Conservation (phyloP, 1,140 invertebrate species). For the Pogonomyrmex californicus region DNA sequence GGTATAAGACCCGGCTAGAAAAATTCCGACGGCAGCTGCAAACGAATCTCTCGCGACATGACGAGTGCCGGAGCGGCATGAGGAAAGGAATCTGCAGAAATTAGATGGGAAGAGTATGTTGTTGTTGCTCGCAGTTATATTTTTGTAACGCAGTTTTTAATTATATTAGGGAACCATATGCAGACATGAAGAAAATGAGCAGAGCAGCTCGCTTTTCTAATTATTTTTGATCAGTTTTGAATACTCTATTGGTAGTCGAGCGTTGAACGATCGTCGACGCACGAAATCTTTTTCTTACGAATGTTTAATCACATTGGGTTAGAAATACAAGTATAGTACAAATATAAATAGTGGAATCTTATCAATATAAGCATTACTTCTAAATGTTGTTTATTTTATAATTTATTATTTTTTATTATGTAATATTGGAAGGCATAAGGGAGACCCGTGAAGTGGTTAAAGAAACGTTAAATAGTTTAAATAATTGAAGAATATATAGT, state of each 20-base stretch:
- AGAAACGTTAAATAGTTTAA: not conserved
- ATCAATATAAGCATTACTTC: not conserved
- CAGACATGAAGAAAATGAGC: not conserved
- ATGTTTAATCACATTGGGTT: not conserved
- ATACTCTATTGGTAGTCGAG: not conserved
- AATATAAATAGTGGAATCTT: not conserved
- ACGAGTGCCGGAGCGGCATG: constrained; percentile 26
- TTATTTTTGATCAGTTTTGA: not conserved
- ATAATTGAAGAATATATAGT: not conserved
- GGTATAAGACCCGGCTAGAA: constrained; percentile 77
- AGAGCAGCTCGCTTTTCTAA: not conserved
- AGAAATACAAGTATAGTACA: not conserved
- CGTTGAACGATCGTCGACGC: not conserved
- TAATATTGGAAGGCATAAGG: not conserved
- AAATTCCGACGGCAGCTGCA: constrained; percentile 76
- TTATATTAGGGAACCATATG: constrained; percentile 50
- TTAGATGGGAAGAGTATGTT: constrained; percentile 63
- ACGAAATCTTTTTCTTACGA: not conserved
- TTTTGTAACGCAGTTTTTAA: constrained; percentile 39
- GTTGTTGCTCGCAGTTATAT: constrained; percentile 29
- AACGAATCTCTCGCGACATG: constrained; percentile 63
- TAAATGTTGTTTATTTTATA: constrained; percentile 3
- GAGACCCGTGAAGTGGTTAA: not conserved
- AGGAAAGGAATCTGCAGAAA: constrained; percentile 67
- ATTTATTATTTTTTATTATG: not conserved